Evolutionary conservation across 2,888 invertebrate species (phyloP).

Genomic region (Sinotaia quadrata): DNA sequence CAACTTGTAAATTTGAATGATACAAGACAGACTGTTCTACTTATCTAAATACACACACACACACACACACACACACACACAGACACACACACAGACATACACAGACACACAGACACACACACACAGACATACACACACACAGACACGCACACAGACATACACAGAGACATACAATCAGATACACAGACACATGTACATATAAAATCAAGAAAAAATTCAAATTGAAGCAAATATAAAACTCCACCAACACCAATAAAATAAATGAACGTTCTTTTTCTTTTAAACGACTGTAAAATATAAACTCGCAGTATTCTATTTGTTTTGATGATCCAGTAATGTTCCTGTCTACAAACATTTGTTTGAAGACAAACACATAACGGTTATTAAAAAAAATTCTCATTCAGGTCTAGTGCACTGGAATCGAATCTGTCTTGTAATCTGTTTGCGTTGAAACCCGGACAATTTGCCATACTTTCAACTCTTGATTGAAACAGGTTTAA

Average conservation of each 20-base stretch:
- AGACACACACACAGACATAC: neutral
- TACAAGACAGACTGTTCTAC: neutral
- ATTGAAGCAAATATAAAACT: neutral
- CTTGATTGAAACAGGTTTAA: too few relatives aligned
- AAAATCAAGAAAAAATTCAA: neutral
- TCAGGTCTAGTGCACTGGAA: too few relatives aligned
- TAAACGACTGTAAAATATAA: too few relatives aligned
- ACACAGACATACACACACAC: neutral
- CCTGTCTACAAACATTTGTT: too few relatives aligned
- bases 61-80: neutral
- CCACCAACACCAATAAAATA: constrained; percentile 4
- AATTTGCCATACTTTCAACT: too few relatives aligned
- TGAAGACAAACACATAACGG: constrained; percentile 1
- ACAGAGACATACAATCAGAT: neutral
- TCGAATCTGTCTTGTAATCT: too few relatives aligned
- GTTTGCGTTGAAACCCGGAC: too few relatives aligned
- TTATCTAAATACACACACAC: neutral
- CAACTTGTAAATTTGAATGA: too few relatives aligned
- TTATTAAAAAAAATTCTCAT: too few relatives aligned
- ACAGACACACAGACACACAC: neutral
- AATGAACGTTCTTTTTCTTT: too few relatives aligned
- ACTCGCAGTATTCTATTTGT: too few relatives aligned
- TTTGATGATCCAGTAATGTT: too few relatives aligned
- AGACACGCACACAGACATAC: neutral
- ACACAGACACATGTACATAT: neutral